Evolutionary conservation across 1,140 invertebrate species (phyloP).

Genomic region (Solen grandis): DNA sequence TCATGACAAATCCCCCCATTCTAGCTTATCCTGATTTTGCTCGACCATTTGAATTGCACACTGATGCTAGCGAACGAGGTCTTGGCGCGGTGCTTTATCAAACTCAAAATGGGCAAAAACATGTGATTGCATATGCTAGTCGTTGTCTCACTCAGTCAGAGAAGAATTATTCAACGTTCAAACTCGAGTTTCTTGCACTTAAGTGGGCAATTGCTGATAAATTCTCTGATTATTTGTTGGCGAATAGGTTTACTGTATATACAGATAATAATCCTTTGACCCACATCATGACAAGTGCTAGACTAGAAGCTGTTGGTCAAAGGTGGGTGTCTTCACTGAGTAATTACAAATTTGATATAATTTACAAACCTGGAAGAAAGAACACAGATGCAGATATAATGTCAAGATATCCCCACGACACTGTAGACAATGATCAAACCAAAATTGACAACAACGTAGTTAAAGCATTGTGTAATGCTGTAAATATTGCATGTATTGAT

Average conservation of each 20-base stretch:
- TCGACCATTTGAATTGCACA: conserved; percentile 17
- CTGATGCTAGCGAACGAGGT: background rate
- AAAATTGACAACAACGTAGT: background rate
- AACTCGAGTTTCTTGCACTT: conserved; percentile 19
- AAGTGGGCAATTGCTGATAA: conserved; percentile 23
- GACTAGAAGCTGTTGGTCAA: conserved; percentile 14
- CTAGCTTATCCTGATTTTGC: conserved; percentile 28
- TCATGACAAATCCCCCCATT: conserved; percentile 4
- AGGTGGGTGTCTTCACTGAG: conserved; percentile 13
- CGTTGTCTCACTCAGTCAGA: conserved; percentile 1
- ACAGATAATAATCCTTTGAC: conserved; percentile 31
- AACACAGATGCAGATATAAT: conserved; percentile 24
- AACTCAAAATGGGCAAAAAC: background rate
- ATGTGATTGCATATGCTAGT: conserved; percentile 22
- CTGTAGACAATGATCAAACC: background rate
- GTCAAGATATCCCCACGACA: conserved; percentile 11
- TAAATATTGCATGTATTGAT: background rate
- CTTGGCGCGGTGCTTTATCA: conserved; percentile 29
- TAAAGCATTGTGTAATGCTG: conserved; percentile 9
- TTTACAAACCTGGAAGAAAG: conserved; percentile 7
- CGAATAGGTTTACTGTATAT: conserved; percentile 13
- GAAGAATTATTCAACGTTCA: conserved; percentile 23
- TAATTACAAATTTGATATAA: conserved; percentile 28
- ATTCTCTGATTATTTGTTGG: conserved; percentile 18
- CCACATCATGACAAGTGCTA: conserved; percentile 12